These are phyloP conservation scores for Oxystoma pomonae DNA, from an alignment of 2,888 invertebrate species.

Conservation along the genomic window DNA sequence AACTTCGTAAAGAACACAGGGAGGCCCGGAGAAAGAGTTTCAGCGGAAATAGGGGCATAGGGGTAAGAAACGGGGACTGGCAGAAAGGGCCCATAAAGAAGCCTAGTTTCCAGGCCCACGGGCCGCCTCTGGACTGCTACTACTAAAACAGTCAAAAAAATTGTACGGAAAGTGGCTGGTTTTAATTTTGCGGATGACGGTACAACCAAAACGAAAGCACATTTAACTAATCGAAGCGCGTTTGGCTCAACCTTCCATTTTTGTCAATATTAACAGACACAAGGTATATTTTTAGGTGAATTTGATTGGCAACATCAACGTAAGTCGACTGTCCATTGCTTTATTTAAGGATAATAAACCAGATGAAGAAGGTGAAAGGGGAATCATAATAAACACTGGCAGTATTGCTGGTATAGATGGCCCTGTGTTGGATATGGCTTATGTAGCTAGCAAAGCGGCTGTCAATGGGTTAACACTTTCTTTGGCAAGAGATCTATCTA, in stretches of 20 bases:
- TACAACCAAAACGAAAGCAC: too few relatives aligned
- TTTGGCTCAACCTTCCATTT: neutral
- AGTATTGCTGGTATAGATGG: slow-evolving; percentile 14
- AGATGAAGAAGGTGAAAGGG: slow-evolving; percentile 14
- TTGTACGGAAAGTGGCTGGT: too few relatives aligned
- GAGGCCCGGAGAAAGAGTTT: too few relatives aligned
- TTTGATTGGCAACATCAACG: slow-evolving; percentile 19
- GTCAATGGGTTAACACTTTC: slow-evolving; percentile 14
- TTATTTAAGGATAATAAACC: slow-evolving; percentile 14
- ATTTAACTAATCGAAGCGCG: too few relatives aligned
- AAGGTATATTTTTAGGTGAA: slow-evolving; percentile 16
- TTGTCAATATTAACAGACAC: neutral
- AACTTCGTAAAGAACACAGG: too few relatives aligned
- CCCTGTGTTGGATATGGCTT: slow-evolving; percentile 2
- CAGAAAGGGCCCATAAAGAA: too few relatives aligned
- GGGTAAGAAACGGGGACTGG: too few relatives aligned
- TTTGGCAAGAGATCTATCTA: slow-evolving; percentile 16
- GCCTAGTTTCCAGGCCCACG: too few relatives aligned
- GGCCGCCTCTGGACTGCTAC: too few relatives aligned
- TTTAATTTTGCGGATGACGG: too few relatives aligned
- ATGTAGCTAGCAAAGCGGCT: slow-evolving; percentile 20
- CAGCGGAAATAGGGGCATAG: too few relatives aligned
- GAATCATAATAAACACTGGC: slow-evolving; percentile 19
- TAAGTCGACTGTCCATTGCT: slow-evolving; percentile 15
- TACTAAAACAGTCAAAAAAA: too few relatives aligned